Evolutionary conservation across 2,797 vertebrate genomes (phyloP).

Genomic region (Heteromormyrus szaboi): DNA sequence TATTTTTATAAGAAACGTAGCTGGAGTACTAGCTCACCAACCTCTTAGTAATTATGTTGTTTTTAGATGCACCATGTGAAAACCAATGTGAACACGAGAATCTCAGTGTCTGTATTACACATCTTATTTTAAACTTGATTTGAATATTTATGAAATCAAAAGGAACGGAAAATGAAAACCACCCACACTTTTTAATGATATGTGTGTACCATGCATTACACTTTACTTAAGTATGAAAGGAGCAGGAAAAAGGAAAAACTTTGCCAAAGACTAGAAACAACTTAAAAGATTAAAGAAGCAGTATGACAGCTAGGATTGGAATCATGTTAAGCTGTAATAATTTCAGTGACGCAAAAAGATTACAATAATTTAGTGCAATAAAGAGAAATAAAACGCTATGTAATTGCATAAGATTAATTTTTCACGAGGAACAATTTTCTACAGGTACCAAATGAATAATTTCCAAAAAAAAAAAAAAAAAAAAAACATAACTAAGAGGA

Average conservation of each 20-base stretch:
- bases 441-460: neutral
- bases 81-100: neutral
- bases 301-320: conserved; percentile 52
- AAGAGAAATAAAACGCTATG: neutral
- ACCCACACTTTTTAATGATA: neutral
- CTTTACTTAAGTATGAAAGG: neutral
- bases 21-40: neutral
- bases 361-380: conserved; percentile 29
- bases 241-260: neutral
- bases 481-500: neutral
- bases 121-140: neutral
- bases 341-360: conserved; percentile 60
- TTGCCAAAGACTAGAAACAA: conserved; percentile 37
- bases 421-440: neutral
- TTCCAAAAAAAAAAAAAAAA: neutral
- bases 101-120: neutral
- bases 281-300: conserved; percentile 52
- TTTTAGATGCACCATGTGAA: neutral
- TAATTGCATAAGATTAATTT: neutral
- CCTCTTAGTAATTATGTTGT: neutral
- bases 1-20: neutral
- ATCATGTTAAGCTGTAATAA: conserved; percentile 59
- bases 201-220: neutral
- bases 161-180: neutral
- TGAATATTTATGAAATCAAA: neutral